Base-by-base conservation (phyloP, 2,113 vertebrate species). In the Pavo muticus region DNA sequence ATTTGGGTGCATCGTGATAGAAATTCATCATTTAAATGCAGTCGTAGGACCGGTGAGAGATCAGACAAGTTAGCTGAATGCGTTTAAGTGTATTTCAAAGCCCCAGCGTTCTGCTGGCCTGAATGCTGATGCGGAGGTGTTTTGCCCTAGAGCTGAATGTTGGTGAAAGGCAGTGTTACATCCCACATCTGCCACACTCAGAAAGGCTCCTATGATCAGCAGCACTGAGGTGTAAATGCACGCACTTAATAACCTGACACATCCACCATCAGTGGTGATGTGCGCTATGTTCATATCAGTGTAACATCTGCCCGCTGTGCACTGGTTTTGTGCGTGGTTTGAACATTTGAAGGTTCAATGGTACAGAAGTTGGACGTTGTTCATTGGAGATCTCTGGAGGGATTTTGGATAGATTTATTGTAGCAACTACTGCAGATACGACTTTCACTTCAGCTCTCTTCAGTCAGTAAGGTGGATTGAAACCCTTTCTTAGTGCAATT, bases 221-320 rank as follows among this genome's bases (percentile, higher is more conserved):
- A 2, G 11, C 20, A 1, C 15, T 48, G 73, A 27, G 7, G 44
- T 4, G 16, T 78, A 50, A 54, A 59, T 27, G 17, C 25, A 0
- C 17, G 14, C 57, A 6, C 39, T 52, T 32, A 30, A n/a, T 75
- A 64, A 91, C n/a, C 1, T 25, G 40, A 10, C 7, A 8, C 61
- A 74, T 70, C 29, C 30, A 39, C 18, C 23, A 4, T 17, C 40
- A 8, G 29, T n/a, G 29, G 2, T 59, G 45, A 30, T 29, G 32
- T 61, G 50, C 29, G 1, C 20, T 40, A 45, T 39, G 10, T 71
- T 86, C 23, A 0, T 23, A 32, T 29, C 44, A 19, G 5, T 47
- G 3, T 20, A 5, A 25, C 54, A 13, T 56, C 61, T 37, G 10
- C 48, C 29, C 13, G 0, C 30, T 42, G 9, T 2, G 2, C 57